Percentiles rank a stretch among this genome's conserved stretches.
phyloP scores from a whole-genome alignment of 2,113 vertebrate species.

The Menura novaehollandiae region DNA sequence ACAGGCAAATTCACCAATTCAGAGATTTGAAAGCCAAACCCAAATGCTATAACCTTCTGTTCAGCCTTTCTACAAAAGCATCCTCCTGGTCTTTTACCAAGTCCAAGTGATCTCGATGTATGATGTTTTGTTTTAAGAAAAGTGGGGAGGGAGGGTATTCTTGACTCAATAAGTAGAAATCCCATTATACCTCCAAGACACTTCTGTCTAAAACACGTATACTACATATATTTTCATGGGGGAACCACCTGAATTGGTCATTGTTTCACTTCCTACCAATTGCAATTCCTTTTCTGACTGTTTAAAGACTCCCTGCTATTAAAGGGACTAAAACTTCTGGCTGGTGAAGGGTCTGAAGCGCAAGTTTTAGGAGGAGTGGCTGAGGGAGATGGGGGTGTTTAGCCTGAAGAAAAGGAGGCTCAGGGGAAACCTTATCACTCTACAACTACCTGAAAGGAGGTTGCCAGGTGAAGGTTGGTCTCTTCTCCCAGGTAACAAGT shows the following conservation, averaged over 20 bases:
- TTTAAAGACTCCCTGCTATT: not conserved
- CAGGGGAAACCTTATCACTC: fast-evolving
- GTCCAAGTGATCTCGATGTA: not conserved
- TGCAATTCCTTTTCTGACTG: not conserved
- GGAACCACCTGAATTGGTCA: not conserved
- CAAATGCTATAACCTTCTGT: not conserved
- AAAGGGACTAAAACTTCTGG: not conserved
- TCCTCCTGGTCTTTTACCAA: not conserved
- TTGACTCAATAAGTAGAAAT: not conserved
- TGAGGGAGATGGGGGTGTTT: not conserved
- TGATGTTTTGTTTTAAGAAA: not conserved
- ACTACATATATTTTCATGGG: not conserved
- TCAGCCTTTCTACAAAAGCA: not conserved
- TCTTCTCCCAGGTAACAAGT: not conserved
- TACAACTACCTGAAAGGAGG: not conserved
- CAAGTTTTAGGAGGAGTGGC: not conserved
- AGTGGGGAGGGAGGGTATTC: not conserved
- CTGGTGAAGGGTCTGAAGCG: not conserved
- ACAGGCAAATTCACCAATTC: not conserved
- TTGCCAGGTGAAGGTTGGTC: fast-evolving
- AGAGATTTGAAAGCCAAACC: not conserved
- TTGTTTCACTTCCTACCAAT: not conserved
- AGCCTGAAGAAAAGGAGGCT: not conserved
- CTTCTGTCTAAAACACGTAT: not conserved
- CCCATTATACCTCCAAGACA: not conserved